These are phyloP conservation scores for Sepiola atlantica DNA, from an alignment of 2,888 invertebrate species.

Conservation along the genomic window DNA sequence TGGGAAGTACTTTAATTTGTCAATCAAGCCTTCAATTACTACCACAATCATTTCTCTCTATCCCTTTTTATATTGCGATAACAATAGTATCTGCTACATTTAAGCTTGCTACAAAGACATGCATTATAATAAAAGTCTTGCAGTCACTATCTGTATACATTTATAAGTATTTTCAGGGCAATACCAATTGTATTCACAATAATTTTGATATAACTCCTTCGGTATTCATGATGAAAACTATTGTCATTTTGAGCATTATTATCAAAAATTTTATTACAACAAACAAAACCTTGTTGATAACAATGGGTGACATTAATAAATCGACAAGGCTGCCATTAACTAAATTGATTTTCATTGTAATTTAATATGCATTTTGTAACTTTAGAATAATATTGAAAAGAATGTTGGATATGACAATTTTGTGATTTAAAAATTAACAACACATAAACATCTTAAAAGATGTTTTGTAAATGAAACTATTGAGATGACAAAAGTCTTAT, in stretches of 20 bases:
- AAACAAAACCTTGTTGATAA: background rate
- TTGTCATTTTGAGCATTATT: constrained; percentile 16
- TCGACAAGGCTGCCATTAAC: background rate
- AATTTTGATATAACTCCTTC: background rate
- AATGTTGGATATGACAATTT: background rate
- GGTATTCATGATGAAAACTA: constrained; percentile 15
- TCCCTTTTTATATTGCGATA: background rate
- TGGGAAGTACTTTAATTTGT: background rate
- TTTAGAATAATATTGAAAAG: background rate
- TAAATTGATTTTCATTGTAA: background rate
- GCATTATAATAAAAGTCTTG: background rate
- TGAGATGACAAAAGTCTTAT: background rate
- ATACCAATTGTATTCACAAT: background rate
- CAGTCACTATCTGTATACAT: background rate
- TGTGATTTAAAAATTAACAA: background rate
- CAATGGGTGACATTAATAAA: background rate
- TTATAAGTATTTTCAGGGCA: background rate
- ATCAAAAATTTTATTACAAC: background rate
- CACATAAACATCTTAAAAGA: background rate
- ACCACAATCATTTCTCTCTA: background rate
- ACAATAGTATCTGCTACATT: background rate
- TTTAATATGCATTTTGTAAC: background rate
- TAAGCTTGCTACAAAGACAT: background rate
- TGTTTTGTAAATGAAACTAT: background rate
- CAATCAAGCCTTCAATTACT: background rate